Evolutionary conservation across 2,888 invertebrate genomes (phyloP).

Genomic region (Gnatocerus cornutus): DNA sequence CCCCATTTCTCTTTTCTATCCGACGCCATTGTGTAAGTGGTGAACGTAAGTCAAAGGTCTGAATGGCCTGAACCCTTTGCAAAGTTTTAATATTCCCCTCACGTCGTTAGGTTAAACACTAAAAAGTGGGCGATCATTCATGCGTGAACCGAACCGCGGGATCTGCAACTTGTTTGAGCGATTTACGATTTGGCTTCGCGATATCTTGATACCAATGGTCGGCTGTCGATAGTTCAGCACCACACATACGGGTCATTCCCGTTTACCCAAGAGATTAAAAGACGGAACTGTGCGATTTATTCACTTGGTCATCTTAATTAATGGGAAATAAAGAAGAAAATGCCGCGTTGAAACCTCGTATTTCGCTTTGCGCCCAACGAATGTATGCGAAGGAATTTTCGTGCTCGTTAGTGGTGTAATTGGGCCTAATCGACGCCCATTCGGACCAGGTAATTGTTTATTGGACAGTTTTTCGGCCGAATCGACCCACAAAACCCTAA

Average conservation of each 20-base stretch:
- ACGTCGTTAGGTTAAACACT: conserved; percentile 49
- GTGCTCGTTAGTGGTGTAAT: conserved; percentile 48
- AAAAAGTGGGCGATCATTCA: conserved; percentile 65
- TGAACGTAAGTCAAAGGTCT: conserved; percentile 4
- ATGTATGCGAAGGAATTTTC: conserved; percentile 48
- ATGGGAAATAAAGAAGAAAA: conserved; percentile 47
- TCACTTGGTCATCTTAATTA: conserved; percentile 43
- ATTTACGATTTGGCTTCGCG: conserved; percentile 66
- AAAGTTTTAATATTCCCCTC: conserved; percentile 37
- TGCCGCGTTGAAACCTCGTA: conserved; percentile 9
- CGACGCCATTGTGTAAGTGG: background rate
- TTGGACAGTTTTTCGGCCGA: conserved; percentile 39
- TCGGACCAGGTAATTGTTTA: conserved; percentile 44
- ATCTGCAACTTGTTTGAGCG: conserved; percentile 63
- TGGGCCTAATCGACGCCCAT: conserved; percentile 48
- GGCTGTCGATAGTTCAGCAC: conserved; percentile 55
- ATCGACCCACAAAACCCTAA: conserved; percentile 31
- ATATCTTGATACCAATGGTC: conserved; percentile 64
- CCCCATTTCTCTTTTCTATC: too few species aligned
- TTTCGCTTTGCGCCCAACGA: conserved; percentile 23
- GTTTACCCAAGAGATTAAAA: conserved; percentile 48
- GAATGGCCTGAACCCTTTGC: conserved; percentile 14
- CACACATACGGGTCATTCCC: conserved; percentile 52
- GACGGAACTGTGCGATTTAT: conserved; percentile 49
- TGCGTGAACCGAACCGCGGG: conserved; percentile 64